Conservation (phyloP, 2,113 vertebrate species). For the Sula dactylatra region DNA sequence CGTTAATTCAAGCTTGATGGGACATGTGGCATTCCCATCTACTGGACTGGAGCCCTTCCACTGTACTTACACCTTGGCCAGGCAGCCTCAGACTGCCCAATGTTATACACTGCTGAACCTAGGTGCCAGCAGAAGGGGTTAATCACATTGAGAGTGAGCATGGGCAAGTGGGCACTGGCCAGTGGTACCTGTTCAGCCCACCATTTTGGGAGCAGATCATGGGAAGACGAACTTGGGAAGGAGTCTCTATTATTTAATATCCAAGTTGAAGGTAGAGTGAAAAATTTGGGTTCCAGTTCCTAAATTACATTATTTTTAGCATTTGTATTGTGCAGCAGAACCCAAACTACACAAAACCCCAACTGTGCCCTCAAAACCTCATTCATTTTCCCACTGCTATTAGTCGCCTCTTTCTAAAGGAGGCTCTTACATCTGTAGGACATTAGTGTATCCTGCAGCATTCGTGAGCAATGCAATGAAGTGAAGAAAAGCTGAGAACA, state of each 20-base stretch:
- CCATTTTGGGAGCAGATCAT: neutral
- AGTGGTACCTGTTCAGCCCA: neutral
- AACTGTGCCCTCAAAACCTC: neutral
- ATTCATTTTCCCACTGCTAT: neutral
- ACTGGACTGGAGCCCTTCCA: neutral
- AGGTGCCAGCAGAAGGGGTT: neutral
- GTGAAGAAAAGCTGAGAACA: conserved; percentile 11
- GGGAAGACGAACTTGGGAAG: neutral
- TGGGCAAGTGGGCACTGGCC: neutral
- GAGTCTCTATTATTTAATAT: neutral
- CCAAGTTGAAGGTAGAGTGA: neutral
- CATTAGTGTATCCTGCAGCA: neutral
- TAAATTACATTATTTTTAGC: neutral
- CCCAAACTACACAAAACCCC: neutral
- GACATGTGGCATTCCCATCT: neutral
- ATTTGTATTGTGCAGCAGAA: neutral
- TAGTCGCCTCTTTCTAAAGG: neutral
- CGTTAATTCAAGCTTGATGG: conserved; percentile 31
- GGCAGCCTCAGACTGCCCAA: neutral
- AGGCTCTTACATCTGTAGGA: conserved; percentile 29
- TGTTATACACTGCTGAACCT: accelerated
- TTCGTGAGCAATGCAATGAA: neutral
- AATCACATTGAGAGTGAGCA: neutral
- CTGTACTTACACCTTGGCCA: accelerated
- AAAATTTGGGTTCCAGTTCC: neutral